Conservation (phyloP, 2,888 invertebrate genomes). For the Tachina lurida region DNA sequence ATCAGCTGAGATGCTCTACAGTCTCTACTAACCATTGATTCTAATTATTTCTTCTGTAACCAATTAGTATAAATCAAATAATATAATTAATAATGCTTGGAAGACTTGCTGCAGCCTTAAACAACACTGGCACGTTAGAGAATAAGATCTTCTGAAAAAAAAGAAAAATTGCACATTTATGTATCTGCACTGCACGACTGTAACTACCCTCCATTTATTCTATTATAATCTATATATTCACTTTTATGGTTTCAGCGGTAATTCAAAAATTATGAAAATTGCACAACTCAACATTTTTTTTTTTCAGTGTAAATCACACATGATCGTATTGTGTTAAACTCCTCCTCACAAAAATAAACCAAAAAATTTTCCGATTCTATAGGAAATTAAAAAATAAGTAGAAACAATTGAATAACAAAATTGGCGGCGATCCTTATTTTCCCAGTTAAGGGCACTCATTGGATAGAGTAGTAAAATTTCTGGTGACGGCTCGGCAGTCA, state of each 20-base stretch:
- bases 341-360: too few species aligned
- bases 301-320: too few species aligned
- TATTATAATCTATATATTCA: neutral
- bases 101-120: constrained; percentile 63
- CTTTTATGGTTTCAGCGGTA: constrained; percentile 25
- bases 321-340: too few species aligned
- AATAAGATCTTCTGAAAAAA: constrained; percentile 57
- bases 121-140: constrained; percentile 63
- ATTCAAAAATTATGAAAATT: constrained; percentile 25
- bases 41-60: constrained; percentile 74
- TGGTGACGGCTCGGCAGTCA: too few species aligned
- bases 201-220: constrained; percentile 39
- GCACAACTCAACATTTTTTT: too few species aligned
- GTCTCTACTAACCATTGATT: constrained; percentile 79
- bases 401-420: too few species aligned
- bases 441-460: too few species aligned
- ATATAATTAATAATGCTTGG: constrained; percentile 18
- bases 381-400: too few species aligned
- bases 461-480: too few species aligned
- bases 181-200: constrained; percentile 63
- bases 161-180: neutral
- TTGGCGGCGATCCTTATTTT: too few species aligned
- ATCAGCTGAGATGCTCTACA: neutral
- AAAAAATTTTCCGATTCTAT: too few species aligned
- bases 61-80: constrained; percentile 14